Evolutionary conservation across 35 echinoderm and acorn worm species (phyloP).

Genomic region (Ptychodera flava): DNA sequence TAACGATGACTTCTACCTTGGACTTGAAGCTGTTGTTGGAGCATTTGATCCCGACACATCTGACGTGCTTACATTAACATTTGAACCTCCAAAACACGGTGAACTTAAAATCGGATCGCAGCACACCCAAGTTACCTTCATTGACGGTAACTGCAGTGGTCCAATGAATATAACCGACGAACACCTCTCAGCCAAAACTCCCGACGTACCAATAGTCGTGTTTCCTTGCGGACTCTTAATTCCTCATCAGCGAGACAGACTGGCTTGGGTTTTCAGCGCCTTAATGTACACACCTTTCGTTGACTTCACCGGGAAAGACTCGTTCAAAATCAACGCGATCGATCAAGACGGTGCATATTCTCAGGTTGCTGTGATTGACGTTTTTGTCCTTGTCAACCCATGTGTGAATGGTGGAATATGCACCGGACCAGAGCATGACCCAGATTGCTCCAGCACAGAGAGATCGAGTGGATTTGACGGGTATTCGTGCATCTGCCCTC

Average conservation of each 20-base stretch:
- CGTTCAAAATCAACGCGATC: neutral
- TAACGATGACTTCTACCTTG: neutral
- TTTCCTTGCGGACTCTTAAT: neutral
- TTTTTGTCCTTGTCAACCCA: neutral
- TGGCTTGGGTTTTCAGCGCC: neutral
- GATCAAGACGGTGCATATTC: neutral
- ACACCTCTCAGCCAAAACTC: neutral
- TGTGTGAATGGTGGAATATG: neutral
- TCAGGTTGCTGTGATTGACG: neutral
- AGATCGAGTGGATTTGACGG: neutral
- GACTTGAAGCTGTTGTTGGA: neutral
- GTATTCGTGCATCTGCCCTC: neutral
- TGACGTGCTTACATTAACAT: neutral
- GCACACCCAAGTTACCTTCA: neutral
- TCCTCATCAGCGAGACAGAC: neutral
- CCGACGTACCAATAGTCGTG: neutral
- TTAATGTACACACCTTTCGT: neutral
- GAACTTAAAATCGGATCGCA: neutral
- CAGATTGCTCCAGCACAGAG: neutral
- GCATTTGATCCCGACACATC: neutral
- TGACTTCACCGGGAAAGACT: neutral
- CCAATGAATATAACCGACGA: neutral
- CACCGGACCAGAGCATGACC: neutral
- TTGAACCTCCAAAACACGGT: neutral
- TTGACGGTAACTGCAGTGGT: neutral